Evolutionary conservation across 2,888 invertebrate species (phyloP).

Genomic region (Drosophila leonis): DNA sequence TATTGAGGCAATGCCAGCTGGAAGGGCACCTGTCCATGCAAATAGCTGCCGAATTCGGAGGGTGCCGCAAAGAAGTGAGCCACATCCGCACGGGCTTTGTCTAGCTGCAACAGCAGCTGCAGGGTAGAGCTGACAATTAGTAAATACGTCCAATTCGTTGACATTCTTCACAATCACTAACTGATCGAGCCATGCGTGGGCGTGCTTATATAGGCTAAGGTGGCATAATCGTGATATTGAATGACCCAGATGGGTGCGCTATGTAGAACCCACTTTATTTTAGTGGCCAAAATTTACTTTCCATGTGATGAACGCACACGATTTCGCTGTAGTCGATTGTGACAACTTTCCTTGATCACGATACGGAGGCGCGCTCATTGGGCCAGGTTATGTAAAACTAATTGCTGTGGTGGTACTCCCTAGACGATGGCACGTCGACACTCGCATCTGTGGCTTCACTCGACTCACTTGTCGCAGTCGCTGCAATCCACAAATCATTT

Average conservation of each 20-base stretch:
- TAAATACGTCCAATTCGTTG: constrained; percentile 47
- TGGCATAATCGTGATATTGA: constrained; percentile 55
- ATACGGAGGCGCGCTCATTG: constrained; percentile 40
- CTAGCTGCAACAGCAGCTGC: neutral
- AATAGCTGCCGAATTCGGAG: constrained; percentile 66
- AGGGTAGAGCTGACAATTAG: constrained; percentile 11
- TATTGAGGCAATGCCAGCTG: constrained; percentile 62
- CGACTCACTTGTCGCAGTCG: constrained; percentile 50
- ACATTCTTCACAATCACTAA: constrained; percentile 62
- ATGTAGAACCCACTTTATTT: constrained; percentile 22
- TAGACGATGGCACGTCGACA: constrained; percentile 27
- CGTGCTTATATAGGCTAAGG: constrained; percentile 64
- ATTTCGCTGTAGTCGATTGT: constrained; percentile 41
- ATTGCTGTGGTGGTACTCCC: constrained; percentile 55
- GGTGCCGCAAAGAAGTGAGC: constrained; percentile 75
- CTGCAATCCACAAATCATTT: constrained; percentile 74
- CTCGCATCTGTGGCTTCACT: constrained; percentile 16
- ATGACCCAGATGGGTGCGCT: constrained; percentile 44
- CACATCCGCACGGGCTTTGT: constrained; percentile 60
- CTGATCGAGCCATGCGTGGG: constrained; percentile 34
- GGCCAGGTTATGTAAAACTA: constrained; percentile 70
- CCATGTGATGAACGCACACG: constrained; percentile 53
- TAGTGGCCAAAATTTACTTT: constrained; percentile 50
- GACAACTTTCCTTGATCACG: constrained; percentile 80
- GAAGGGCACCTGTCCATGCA: constrained; percentile 59